phyloP scores from a whole-genome alignment of 2,888 invertebrate genomes.

The Nephrocerus scutellatus region DNA sequence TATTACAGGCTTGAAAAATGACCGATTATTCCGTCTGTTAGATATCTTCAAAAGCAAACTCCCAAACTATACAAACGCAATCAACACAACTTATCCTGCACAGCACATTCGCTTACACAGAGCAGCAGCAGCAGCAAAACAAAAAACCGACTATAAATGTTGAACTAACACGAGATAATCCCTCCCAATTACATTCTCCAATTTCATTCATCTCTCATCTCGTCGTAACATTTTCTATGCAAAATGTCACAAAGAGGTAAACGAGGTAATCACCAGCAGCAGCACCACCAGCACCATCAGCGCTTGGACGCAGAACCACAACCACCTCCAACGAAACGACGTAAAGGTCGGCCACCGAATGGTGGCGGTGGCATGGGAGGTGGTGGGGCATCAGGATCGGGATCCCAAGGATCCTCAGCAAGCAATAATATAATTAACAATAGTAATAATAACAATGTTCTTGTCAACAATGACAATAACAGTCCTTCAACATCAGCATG shows the following conservation, averaged over 20 bases:
- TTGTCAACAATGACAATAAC: constrained; percentile 19
- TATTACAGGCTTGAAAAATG: no score
- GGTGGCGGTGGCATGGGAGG: constrained; percentile 26
- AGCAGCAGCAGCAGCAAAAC: no score
- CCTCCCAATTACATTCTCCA: no score
- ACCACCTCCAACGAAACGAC: constrained; percentile 64
- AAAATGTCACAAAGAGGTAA: constrained; percentile 72
- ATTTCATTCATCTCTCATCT: no score
- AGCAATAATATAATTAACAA: constrained; percentile 13
- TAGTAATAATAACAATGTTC: constrained; percentile 13
- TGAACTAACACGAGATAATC: no score
- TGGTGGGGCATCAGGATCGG: constrained; percentile 6
- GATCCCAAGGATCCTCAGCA: constrained; percentile 14
- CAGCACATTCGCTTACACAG: no score
- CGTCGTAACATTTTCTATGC: no score
- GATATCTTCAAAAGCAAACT: no score
- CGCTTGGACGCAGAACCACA: constrained; percentile 47
- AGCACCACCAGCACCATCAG: constrained; percentile 45
- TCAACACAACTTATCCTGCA: no score
- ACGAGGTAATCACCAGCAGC: constrained; percentile 59
- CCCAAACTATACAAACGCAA: no score
- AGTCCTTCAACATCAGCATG: constrained; percentile 26
- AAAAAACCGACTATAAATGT: no score
- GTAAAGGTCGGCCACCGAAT: constrained; percentile 62
- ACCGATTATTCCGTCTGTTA: no score